Percentiles rank a stretch among this genome's conserved stretches.
Conservation (phyloP, 2,888 invertebrate species). For the Limnephilus auricula region DNA sequence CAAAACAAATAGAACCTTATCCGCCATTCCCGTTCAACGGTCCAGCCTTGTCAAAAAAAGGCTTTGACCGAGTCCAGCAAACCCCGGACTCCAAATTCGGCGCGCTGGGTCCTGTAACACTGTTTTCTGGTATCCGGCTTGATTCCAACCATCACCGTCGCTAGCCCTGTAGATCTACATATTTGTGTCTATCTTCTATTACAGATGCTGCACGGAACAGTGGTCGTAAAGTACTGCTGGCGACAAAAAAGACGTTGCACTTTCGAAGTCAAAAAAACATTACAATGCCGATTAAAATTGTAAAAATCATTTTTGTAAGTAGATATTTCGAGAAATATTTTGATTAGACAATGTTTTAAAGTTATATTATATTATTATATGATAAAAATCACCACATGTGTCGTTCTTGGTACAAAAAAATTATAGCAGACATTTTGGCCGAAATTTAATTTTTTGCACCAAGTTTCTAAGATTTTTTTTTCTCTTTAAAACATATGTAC, state of each 20-base stretch:
- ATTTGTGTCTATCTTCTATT: neutral
- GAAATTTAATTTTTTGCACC: too few species aligned
- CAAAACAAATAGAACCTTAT: neutral
- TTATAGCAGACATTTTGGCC: too few species aligned
- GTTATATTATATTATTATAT: too few species aligned
- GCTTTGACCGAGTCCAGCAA: neutral
- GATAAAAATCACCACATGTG: too few species aligned
- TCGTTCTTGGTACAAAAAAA: too few species aligned
- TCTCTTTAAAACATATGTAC: too few species aligned
- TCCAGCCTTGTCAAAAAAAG: neutral
- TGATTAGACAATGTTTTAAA: too few species aligned
- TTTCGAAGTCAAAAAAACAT: neutral
- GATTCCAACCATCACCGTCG: conserved; percentile 12
- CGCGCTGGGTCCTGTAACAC: neutral
- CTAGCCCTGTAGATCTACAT: neutral
- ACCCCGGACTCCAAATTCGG: conserved; percentile 2
- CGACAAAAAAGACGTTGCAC: neutral
- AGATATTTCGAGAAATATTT: too few species aligned
- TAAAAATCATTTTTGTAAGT: too few species aligned
- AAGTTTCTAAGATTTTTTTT: too few species aligned
- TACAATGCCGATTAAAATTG: neutral
- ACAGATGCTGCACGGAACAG: neutral
- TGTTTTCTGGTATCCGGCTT: conserved; percentile 25
- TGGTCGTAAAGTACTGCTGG: neutral
- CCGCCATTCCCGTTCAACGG: neutral